These are phyloP conservation scores for Puntigrus tetrazona DNA, from an alignment of 2,113 vertebrate genomes.

Conservation along the genomic window DNA sequence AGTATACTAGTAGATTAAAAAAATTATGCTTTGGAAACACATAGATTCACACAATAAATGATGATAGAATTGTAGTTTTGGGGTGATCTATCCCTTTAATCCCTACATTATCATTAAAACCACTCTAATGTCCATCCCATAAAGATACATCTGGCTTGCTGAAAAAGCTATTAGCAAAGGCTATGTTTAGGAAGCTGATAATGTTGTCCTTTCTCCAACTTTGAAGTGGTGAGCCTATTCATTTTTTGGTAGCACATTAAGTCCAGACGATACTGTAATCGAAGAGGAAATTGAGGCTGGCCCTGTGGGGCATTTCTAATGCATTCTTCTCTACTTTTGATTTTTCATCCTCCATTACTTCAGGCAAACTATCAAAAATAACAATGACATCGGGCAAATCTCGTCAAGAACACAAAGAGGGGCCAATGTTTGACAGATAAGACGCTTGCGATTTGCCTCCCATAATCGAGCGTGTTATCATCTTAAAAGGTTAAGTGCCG, in stretches of 20 bases:
- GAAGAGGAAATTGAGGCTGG: slow-evolving; percentile 35
- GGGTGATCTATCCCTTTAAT: too few species aligned
- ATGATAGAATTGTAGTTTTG: too few species aligned
- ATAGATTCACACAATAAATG: too few species aligned
- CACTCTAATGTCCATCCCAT: neutral
- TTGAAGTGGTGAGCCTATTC: slow-evolving; percentile 4
- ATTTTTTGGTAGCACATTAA: slow-evolving; percentile 30
- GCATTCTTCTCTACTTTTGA: slow-evolving; percentile 27
- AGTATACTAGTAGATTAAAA: too few species aligned
- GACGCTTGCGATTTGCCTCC: slow-evolving; percentile 28
- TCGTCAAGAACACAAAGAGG: slow-evolving; percentile 44
- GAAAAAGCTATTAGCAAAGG: slow-evolving; percentile 7
- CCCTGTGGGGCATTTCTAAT: slow-evolving; percentile 31
- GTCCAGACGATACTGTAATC: slow-evolving; percentile 8
- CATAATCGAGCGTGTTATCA: slow-evolving; percentile 51
- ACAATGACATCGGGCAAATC: slow-evolving; percentile 35
- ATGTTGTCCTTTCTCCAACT: slow-evolving; percentile 26
- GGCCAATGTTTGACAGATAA: slow-evolving; percentile 32
- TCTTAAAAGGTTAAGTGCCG: slow-evolving; percentile 45
- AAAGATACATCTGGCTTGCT: slow-evolving; percentile 20
- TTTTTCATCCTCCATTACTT: slow-evolving; percentile 33
- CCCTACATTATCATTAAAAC: neutral
- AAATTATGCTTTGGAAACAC: too few species aligned
- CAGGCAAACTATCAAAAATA: slow-evolving; percentile 45
- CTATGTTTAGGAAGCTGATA: slow-evolving; percentile 28